These are phyloP conservation scores for Lampris megalopsis DNA, from an alignment of 2,113 vertebrate genomes.

Conservation along the genomic window DNA sequence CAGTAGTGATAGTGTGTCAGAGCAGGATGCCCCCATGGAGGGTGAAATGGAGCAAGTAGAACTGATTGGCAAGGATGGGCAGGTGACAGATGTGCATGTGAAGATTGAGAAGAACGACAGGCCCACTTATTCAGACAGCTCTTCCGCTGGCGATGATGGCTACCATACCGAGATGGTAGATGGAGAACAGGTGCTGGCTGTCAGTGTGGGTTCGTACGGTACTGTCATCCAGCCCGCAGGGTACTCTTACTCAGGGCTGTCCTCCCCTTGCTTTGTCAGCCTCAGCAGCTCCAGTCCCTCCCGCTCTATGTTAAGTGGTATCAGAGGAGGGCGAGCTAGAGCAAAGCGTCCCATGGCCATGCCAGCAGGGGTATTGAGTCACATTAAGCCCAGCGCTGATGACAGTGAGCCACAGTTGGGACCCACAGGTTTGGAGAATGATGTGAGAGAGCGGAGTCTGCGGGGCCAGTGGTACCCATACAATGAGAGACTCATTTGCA, in stretches of 20 bases:
- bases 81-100: constrained; percentile 93
- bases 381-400: constrained; percentile 69
- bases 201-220: constrained; percentile 94
- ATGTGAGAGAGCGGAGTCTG: constrained; percentile 88
- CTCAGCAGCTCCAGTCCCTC: constrained; percentile 92
- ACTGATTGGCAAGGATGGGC: constrained; percentile 89
- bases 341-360: constrained; percentile 86
- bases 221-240: constrained; percentile 89
- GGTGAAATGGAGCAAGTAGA: constrained; percentile 93
- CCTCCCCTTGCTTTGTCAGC: constrained; percentile 87
- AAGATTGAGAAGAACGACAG: constrained; percentile 94
- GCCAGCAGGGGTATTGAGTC: constrained; percentile 70
- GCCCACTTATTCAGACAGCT: constrained; percentile 95
- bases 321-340: constrained; percentile 90
- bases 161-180: constrained; percentile 98
- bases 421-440: constrained; percentile 85
- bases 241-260: constrained; percentile 88
- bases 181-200: constrained; percentile 94
- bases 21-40: constrained; percentile 93
- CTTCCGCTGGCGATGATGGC: constrained; percentile 95
- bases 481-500: constrained; percentile 95
- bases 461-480: constrained; percentile 96
- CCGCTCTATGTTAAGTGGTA: constrained; percentile 92
- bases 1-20: constrained; percentile 93
- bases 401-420: constrained; percentile 75